Conservation (phyloP, 1,140 invertebrate genomes). For the Apis mellifera region DNA sequence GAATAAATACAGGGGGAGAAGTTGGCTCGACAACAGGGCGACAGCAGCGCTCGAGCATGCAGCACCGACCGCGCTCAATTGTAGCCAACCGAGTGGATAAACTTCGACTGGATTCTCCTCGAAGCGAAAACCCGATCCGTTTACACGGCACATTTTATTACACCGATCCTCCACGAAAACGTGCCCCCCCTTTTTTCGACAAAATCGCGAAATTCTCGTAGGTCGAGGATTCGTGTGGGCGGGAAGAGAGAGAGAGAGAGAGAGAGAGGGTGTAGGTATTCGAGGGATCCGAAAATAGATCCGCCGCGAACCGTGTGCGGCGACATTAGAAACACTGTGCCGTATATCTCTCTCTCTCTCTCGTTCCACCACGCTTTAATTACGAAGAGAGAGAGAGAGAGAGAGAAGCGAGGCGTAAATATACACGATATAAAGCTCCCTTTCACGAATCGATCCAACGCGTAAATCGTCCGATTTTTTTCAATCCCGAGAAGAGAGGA, state of each 20-base stretch:
- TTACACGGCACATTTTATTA: too few species aligned
- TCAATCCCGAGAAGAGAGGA: too few species aligned
- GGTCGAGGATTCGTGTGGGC: conserved; percentile 33
- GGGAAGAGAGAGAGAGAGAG: too few species aligned
- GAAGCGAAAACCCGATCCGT: too few species aligned
- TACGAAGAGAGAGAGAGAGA: not conserved
- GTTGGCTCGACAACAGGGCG: conserved; percentile 45
- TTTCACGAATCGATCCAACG: not conserved
- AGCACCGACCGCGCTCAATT: conserved; percentile 35
- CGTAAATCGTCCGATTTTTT: not conserved
- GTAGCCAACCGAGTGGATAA: conserved; percentile 47
- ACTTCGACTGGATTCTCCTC: conserved; percentile 31
- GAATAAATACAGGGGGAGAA: conserved; percentile 36
- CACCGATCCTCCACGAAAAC: too few species aligned
- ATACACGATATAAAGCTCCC: not conserved
- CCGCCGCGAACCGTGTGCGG: conserved; percentile 46
- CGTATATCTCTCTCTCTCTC: conserved; percentile 20
- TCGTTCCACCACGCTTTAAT: not conserved
- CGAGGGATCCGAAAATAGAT: conserved; percentile 58
- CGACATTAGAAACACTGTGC: conserved; percentile 48
- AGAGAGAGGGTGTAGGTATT: conserved; percentile 31
- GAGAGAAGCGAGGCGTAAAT: not conserved
- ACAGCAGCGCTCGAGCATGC: conserved; percentile 19
- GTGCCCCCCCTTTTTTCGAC: too few species aligned
- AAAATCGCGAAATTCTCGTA: not conserved